Percentiles rank a stretch among this genome's conserved stretches.
Evolutionary conservation across 1,140 invertebrate genomes (phyloP).

Genomic region (Drosophila sucinea): DNA sequence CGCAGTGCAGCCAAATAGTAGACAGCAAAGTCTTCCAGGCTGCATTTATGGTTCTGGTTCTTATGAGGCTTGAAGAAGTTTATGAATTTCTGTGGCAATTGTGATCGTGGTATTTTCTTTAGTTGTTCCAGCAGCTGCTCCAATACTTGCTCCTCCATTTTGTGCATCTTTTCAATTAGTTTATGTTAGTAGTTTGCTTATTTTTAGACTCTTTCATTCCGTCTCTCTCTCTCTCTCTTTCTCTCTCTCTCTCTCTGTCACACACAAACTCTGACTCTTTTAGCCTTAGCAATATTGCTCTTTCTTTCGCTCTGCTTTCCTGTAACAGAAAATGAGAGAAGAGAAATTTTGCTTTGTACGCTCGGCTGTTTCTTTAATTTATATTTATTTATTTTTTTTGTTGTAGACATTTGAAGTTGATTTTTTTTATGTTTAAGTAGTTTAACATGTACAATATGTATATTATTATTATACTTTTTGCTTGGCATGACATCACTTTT

Average conservation of each 20-base stretch:
- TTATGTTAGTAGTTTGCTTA: constrained; percentile 1
- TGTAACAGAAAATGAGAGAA: constrained; percentile 79
- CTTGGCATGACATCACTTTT: constrained; percentile 30
- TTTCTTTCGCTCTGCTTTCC: constrained; percentile 40
- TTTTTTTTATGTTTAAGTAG: constrained; percentile 22
- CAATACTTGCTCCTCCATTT: constrained; percentile 47
- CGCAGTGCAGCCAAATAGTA: constrained; percentile 73
- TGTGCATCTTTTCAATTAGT: constrained; percentile 28
- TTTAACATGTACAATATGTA: constrained; percentile 4
- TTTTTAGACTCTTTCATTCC: constrained; percentile 29
- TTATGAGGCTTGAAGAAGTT: constrained; percentile 33
- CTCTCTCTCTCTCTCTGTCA: background rate
- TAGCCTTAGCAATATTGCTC: constrained; percentile 18
- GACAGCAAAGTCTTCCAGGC: constrained; percentile 72
- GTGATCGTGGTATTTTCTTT: constrained; percentile 32
- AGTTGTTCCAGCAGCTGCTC: constrained; percentile 46
- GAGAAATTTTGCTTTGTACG: constrained; percentile 75
- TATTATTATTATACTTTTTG: constrained; percentile 19
- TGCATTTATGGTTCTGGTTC: constrained; percentile 30
- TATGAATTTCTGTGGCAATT: constrained; percentile 43
- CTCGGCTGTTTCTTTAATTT: constrained; percentile 53
- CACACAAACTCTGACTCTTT: constrained; percentile 14
- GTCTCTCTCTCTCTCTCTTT: constrained; percentile 39
- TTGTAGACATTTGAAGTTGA: constrained; percentile 23
- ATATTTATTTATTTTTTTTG: constrained; percentile 42